Conservation (phyloP, 1,140 invertebrate genomes). For the Zaprionus lachaisei region DNA sequence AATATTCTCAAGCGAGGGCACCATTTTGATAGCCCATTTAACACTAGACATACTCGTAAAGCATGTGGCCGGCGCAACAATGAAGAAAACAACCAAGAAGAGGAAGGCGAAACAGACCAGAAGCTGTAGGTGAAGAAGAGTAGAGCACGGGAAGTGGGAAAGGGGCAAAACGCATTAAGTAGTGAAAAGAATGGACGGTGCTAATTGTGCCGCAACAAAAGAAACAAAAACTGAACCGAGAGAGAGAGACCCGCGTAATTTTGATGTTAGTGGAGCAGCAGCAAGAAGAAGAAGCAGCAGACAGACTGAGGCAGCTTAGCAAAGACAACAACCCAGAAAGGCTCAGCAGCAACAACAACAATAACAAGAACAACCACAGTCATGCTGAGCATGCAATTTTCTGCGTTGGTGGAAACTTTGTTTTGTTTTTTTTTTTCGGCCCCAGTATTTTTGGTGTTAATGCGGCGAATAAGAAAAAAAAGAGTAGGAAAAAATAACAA, state of each 20-base stretch:
- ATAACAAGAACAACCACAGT: conserved; percentile 11
- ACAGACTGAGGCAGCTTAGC: conserved; percentile 27
- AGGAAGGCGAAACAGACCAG: neutral
- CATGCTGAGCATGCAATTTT: conserved; percentile 43
- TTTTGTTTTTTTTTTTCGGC: conserved; percentile 16
- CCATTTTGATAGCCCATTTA: conserved; percentile 54
- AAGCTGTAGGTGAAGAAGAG: conserved; percentile 5
- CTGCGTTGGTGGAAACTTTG: conserved; percentile 41
- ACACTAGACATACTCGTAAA: conserved; percentile 34
- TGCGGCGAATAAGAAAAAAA: conserved; percentile 24
- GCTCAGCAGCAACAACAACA: conserved; percentile 3
- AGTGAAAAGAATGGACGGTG: conserved; percentile 41
- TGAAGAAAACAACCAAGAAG: conserved; percentile 6
- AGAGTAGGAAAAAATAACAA: conserved; percentile 6
- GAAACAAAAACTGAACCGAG: conserved; percentile 29
- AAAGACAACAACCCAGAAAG: conserved; percentile 34
- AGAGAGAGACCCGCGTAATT: conserved; percentile 28
- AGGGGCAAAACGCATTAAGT: conserved; percentile 24
- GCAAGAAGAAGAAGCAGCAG: conserved; percentile 8
- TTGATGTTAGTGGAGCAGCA: conserved; percentile 49
- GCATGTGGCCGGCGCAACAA: conserved; percentile 27
- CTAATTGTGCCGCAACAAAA: conserved; percentile 52
- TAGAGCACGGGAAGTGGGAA: neutral
- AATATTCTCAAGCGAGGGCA: conserved; percentile 38
- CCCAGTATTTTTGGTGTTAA: conserved; percentile 36